Conservation (phyloP, 2,888 invertebrate genomes). For the Antheraea assamensis region DNA sequence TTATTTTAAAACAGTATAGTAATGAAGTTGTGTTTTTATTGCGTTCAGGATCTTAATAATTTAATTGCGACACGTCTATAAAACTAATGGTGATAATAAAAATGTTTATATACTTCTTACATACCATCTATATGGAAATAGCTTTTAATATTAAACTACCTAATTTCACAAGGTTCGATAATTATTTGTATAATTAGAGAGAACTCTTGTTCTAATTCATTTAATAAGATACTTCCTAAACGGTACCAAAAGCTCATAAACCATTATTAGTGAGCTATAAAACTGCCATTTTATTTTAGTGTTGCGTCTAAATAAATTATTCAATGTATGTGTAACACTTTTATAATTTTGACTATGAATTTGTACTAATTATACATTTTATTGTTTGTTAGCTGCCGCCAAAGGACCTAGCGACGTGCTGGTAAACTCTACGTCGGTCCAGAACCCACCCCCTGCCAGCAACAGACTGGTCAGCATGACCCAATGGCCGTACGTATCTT, state of each 20-base stretch:
- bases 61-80: neutral
- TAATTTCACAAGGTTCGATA: neutral
- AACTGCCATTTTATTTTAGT: neutral
- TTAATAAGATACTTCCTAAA: neutral
- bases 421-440: conserved; percentile 63
- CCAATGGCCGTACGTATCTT: conserved; percentile 70
- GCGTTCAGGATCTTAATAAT: neutral
- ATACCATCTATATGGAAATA: too few relatives aligned
- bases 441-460: conserved; percentile 65
- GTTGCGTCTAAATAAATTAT: neutral
- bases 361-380: neutral
- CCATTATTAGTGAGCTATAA: neutral
- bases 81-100: neutral
- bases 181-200: neutral
- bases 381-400: conserved; percentile 49
- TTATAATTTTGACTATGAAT: neutral
- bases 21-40: neutral
- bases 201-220: neutral
- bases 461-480: conserved; percentile 72
- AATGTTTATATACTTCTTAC: neutral
- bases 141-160: neutral
- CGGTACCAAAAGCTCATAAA: neutral
- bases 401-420: conserved; percentile 74
- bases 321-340: too few relatives aligned
- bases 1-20: neutral